Evolutionary conservation across 2,888 invertebrate species (phyloP).

Genomic region (Campaea margaritaria): DNA sequence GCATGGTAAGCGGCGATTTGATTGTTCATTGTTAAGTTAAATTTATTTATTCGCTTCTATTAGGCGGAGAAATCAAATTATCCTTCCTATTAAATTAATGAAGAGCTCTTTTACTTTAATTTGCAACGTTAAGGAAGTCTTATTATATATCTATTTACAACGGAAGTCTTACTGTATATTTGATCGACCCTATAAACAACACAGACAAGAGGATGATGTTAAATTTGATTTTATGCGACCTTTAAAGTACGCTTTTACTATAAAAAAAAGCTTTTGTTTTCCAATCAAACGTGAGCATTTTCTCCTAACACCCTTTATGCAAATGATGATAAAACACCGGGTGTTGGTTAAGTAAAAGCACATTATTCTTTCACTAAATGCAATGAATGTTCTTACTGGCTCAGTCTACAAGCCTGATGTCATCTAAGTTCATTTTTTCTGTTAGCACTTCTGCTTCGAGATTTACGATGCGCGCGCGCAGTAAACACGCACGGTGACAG

Average conservation of each 20-base stretch:
- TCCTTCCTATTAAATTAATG: conserved; percentile 18
- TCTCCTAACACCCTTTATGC: too few species aligned
- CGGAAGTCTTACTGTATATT: neutral
- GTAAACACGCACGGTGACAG: conserved; percentile 65
- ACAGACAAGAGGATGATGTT: neutral
- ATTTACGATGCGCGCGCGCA: conserved; percentile 71
- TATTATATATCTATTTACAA: neutral
- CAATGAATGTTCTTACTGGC: too few species aligned
- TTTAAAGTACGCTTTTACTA: neutral
- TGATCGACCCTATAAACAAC: neutral
- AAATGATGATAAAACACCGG: too few species aligned
- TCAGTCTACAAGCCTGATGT: neutral
- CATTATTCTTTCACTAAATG: too few species aligned
- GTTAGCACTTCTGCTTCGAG: conserved; percentile 40
- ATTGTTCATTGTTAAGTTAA: conserved; percentile 48
- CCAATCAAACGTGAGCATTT: too few species aligned
- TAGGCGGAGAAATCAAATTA: conserved; percentile 21
- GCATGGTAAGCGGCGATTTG: conserved; percentile 46
- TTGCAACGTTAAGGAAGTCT: too few species aligned
- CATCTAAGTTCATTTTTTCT: conserved; percentile 12
- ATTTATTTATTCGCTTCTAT: conserved; percentile 36
- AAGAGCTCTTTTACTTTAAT: conserved; percentile 23
- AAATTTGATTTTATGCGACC: neutral
- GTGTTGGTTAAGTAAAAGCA: too few species aligned
- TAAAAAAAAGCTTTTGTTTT: too few species aligned